These are phyloP conservation scores for Lepus oiostolus DNA, from an alignment of 2,797 vertebrate genomes.

Conservation along the genomic window DNA sequence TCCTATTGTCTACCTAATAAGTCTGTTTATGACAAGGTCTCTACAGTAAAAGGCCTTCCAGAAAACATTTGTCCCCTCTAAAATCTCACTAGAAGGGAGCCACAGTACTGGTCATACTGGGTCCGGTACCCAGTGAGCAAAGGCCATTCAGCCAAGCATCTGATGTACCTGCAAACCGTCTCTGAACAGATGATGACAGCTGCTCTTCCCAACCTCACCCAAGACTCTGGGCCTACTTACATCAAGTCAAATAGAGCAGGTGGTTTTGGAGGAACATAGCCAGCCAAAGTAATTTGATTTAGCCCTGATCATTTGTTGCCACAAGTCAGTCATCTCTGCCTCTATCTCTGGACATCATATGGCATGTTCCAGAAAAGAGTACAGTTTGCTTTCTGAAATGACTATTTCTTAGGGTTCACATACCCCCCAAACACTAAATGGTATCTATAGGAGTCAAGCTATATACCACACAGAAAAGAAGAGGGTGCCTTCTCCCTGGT, in stretches of 20 bases:
- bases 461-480: not conserved
- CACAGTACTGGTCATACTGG: not conserved
- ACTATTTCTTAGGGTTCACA: constrained; percentile 17
- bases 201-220: not conserved
- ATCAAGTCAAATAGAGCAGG: not conserved
- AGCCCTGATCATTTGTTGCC: not conserved
- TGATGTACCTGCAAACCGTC: not conserved
- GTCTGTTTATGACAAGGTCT: constrained; percentile 78
- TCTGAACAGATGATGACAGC: not conserved
- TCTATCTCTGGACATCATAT: not conserved
- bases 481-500: not conserved
- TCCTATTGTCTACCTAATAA: constrained; percentile 69
- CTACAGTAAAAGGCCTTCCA: constrained; percentile 61
- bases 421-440: not conserved
- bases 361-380: not conserved
- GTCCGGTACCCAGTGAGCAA: constrained; percentile 14
- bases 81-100: constrained; percentile 57
- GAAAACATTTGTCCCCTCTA: constrained; percentile 74
- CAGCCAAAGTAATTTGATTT: constrained; percentile 1
- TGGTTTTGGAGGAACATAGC: not conserved
- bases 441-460: not conserved
- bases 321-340: not conserved
- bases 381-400: not conserved
- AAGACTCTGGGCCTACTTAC: constrained; percentile 34
- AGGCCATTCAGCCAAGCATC: constrained; percentile 30